These are phyloP conservation scores for Lissonota sp. DNA, from an alignment of 2,888 invertebrate genomes.

Conservation along the genomic window DNA sequence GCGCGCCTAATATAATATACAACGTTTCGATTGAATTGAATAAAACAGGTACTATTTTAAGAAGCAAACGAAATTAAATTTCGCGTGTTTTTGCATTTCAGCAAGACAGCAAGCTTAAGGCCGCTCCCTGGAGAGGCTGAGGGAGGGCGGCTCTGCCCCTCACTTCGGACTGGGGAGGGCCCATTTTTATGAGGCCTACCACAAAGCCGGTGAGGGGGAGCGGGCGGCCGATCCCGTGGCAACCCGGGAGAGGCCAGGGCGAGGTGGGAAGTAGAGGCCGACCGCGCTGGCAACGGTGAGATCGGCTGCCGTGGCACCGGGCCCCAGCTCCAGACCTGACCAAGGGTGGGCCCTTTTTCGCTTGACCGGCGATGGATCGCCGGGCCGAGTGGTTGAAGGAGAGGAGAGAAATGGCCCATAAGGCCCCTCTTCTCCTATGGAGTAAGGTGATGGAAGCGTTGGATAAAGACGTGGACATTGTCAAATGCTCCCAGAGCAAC, in stretches of 20 bases:
- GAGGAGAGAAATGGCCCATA: no score
- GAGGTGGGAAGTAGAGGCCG: background rate
- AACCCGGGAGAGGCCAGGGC: background rate
- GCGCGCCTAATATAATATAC: no score
- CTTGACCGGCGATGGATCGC: background rate
- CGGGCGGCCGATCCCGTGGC: background rate
- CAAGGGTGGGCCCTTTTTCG: background rate
- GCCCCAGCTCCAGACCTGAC: background rate
- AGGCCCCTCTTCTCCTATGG: no score
- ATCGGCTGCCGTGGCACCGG: background rate
- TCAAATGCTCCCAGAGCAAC: no score
- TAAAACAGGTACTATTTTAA: no score
- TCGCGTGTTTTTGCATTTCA: no score
- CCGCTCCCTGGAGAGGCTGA: constrained; percentile 30
- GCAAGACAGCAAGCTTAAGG: no score
- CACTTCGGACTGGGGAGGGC: constrained; percentile 35
- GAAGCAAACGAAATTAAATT: no score
- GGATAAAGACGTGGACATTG: no score
- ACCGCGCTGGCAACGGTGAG: background rate
- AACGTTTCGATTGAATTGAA: no score
- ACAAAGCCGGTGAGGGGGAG: background rate
- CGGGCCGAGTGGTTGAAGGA: no score
- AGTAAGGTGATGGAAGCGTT: no score
- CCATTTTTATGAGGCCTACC: constrained; percentile 21
- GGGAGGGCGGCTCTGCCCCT: background rate